phyloP scores from a whole-genome alignment of 2,113 vertebrate genomes.

The Deroptyus accipitrinus region DNA sequence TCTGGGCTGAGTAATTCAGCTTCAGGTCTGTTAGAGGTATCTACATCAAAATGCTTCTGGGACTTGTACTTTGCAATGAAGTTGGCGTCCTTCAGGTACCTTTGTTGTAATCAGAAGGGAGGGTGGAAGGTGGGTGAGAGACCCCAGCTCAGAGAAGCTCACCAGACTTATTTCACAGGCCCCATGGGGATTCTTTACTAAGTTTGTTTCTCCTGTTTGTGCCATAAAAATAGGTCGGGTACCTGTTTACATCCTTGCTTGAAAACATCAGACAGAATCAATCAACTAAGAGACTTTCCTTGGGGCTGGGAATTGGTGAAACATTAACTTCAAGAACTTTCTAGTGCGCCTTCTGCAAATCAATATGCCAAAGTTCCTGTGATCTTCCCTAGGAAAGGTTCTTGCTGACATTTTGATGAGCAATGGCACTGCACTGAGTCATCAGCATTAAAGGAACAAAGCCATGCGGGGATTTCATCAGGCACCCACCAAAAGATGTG shows the following conservation, averaged over 20 bases:
- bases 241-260: neutral
- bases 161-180: neutral
- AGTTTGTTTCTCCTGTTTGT: neutral
- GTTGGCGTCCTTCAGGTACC: neutral
- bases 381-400: neutral
- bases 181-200: neutral
- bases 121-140: neutral
- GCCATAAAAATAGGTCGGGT: neutral
- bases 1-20: neutral
- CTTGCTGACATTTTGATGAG: neutral
- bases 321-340: neutral
- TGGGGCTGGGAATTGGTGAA: neutral
- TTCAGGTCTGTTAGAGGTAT: neutral
- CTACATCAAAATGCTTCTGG: neutral
- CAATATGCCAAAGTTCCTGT: neutral
- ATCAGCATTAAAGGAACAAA: neutral
- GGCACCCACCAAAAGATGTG: neutral
- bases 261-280: neutral
- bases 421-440: conserved; percentile 6
- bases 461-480: neutral
- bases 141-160: neutral
- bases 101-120: neutral
- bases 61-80: neutral
- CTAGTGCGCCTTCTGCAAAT: neutral
- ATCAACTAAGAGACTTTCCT: neutral